Base-by-base conservation (phyloP, 2,113 vertebrate species). In the Forbesichthys agassizii region DNA sequence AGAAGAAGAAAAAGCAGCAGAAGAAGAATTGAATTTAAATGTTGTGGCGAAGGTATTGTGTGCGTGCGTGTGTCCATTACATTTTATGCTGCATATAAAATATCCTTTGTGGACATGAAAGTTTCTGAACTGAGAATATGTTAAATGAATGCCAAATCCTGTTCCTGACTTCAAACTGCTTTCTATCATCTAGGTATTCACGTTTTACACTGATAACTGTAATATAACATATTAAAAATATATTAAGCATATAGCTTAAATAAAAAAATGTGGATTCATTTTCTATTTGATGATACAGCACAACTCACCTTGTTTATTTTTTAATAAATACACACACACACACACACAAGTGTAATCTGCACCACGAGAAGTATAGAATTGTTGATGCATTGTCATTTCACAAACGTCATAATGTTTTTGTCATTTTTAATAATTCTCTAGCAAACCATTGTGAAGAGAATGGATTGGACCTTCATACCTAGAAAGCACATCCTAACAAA, bases 401-500 rank as follows among this genome's bases (percentile, higher is more conserved):
- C 68, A 42, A 42, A 42, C 36, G 64, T 54, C 49, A 47, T 64
- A 52, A 76, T 56, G 52, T n/a, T 1, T 11, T 53, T 53, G 65
- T 72, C 47, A 77, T 74, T 81, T 68, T 49, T 59, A 36, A 62
- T 48, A 47, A 82, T 77, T 68, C 65, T 60, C 68, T 48, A 58
- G 73, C 16, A 64, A 42, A 56, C 80, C 48, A 3, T 56, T 70
- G 74, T 58, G 54, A 76, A 79, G 75, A 55, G 49, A 51, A 14
- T 48, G 36, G 55, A 62, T 71, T 66, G 70, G 64, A 77, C 67
- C 68, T 60, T 55, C 59, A 71, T 55, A 77, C 56, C 62, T 61
- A 63, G 81, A 90, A 84, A 84, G 61, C 72, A 71, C 49, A 87
- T 86, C 83, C 89, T 90, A 83, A 88, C 88, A 91, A 89, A 83